Percentiles rank a stretch among this genome's conserved stretches.
phyloP scores from a whole-genome alignment of 2,113 vertebrate species.

The Spermophilus dauricus region DNA sequence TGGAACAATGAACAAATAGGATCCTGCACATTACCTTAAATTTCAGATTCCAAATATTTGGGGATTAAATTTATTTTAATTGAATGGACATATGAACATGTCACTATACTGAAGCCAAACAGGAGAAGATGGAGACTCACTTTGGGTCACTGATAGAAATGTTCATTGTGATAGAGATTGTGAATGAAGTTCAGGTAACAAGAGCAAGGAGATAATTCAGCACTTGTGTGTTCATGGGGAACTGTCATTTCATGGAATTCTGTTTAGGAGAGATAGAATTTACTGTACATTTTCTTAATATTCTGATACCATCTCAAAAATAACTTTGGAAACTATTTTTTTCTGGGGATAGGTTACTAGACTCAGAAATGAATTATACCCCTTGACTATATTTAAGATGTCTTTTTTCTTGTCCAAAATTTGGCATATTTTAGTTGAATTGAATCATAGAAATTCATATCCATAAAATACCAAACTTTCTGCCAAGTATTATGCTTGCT shows the following conservation, averaged over 20 bases:
- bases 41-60: not conserved
- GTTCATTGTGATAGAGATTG: not conserved
- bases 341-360: not conserved
- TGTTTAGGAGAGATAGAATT: not conserved
- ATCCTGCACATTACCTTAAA: not conserved
- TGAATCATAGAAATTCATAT: not conserved
- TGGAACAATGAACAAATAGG: not conserved
- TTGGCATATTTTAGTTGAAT: slow-evolving; percentile 11
- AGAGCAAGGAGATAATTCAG: not conserved
- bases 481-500: not conserved
- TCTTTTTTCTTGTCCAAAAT: not conserved
- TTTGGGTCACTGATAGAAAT: not conserved
- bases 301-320: not conserved
- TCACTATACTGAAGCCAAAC: not conserved
- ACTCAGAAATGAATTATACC: not conserved
- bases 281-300: not conserved
- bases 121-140: not conserved
- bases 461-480: slow-evolving; percentile 11
- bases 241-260: not conserved
- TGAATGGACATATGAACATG: not conserved
- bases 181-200: not conserved
- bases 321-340: not conserved
- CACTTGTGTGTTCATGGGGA: not conserved
- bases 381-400: not conserved
- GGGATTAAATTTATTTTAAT: not conserved